Evolutionary conservation across 2,797 vertebrate genomes (phyloP).

Genomic region (Oreortyx pictus): DNA sequence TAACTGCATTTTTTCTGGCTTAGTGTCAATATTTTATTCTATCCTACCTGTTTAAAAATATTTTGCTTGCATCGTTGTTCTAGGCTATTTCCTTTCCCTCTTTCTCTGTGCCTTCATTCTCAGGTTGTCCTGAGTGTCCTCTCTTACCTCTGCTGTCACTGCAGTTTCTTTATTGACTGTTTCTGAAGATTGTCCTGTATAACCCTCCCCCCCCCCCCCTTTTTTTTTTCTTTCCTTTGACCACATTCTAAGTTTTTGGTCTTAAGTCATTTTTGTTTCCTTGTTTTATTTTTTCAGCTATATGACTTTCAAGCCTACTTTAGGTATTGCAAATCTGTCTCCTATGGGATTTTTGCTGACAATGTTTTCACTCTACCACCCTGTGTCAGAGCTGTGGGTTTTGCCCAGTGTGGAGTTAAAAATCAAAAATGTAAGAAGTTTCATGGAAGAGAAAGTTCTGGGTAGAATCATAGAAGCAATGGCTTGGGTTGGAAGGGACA

Average conservation of each 20-base stretch:
- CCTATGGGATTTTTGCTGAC: background rate
- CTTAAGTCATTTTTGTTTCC: background rate
- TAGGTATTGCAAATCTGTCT: background rate
- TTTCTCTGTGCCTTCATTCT: background rate
- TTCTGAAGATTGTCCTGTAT: background rate
- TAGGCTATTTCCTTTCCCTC: background rate
- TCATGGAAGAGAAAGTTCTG: background rate
- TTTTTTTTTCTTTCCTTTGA: background rate
- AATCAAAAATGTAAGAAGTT: background rate
- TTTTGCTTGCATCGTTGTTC: background rate
- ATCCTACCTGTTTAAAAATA: background rate
- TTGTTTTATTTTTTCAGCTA: background rate
- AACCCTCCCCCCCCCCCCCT: background rate
- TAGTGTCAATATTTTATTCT: background rate
- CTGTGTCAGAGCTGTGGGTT: background rate
- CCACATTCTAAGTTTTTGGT: background rate
- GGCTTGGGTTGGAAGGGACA: no score
- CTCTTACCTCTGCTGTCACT: background rate
- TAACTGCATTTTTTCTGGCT: background rate
- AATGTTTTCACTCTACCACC: background rate
- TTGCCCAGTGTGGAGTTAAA: background rate
- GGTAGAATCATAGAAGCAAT: background rate
- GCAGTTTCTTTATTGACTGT: background rate
- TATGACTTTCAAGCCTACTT: background rate
- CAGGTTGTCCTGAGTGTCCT: background rate